Conservation (phyloP, 2,113 vertebrate species). For the Poicephalus gulielmi region DNA sequence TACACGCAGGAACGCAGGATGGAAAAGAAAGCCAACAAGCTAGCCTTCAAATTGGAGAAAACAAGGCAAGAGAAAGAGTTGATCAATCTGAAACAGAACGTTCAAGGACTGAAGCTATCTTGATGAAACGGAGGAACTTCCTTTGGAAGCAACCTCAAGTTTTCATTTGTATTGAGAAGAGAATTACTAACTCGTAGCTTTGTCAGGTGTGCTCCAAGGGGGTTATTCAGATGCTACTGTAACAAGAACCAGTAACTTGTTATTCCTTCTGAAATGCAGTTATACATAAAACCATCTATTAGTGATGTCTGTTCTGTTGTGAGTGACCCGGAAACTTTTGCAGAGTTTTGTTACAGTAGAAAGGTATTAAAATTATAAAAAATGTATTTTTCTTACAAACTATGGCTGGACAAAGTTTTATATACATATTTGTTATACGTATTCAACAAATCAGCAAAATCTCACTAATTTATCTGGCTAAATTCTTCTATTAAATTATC, state of each 20-base stretch:
- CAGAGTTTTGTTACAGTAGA: background rate
- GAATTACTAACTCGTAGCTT: background rate
- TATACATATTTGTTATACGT: background rate
- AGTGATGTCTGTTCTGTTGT: background rate
- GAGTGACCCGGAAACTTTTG: background rate
- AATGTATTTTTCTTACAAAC: background rate
- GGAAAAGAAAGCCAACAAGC: conserved; percentile 93
- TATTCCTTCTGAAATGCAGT: background rate
- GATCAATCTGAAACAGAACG: conserved; percentile 82
- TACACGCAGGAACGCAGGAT: conserved; percentile 83
- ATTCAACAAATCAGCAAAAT: background rate
- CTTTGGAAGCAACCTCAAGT: background rate
- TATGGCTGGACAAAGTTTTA: background rate
- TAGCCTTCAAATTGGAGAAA: conserved; percentile 91
- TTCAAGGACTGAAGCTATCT: conserved; percentile 90
- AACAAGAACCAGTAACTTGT: background rate
- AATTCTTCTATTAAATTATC: conserved; percentile 17
- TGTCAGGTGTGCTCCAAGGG: background rate
- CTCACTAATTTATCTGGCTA: background rate
- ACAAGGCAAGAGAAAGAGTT: conserved; percentile 90
- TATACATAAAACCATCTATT: background rate
- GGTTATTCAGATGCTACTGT: background rate
- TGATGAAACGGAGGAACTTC: background rate
- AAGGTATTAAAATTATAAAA: background rate
- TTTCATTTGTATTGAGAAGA: background rate